Percentiles rank a stretch among this genome's conserved stretches.
Conservation (phyloP, 2,113 vertebrate species). For the Solea senegalensis region DNA sequence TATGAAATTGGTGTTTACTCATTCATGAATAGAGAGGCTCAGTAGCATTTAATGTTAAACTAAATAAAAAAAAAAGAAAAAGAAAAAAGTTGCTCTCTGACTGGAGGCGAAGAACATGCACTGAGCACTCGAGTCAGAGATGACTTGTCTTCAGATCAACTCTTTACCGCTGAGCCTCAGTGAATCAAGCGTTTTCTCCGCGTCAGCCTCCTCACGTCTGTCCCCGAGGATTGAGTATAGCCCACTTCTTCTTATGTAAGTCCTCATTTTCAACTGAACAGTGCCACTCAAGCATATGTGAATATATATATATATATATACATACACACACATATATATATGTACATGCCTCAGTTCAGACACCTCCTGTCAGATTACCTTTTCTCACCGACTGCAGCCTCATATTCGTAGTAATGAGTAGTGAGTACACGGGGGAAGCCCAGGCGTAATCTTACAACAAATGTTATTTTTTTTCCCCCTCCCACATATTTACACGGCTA, state of each 20-base stretch:
- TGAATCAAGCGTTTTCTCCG: slow-evolving; percentile 18
- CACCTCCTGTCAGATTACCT: slow-evolving; percentile 48
- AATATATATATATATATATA: no score
- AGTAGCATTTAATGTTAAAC: slow-evolving; percentile 28
- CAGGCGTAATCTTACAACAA: neutral
- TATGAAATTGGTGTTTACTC: slow-evolving; percentile 44
- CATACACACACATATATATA: no score
- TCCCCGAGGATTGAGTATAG: slow-evolving; percentile 28
- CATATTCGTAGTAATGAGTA: slow-evolving; percentile 14
- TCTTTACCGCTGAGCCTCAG: neutral
- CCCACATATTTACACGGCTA: neutral
- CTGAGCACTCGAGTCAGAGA: slow-evolving; percentile 12
- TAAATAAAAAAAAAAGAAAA: slow-evolving; percentile 14
- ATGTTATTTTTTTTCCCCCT: neutral
- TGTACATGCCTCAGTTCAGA: slow-evolving; percentile 43
- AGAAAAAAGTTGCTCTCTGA: neutral
- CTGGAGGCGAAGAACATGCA: slow-evolving; percentile 1
- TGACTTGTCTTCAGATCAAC: neutral
- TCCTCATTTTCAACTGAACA: slow-evolving; percentile 7
- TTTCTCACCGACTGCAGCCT: slow-evolving; percentile 31
- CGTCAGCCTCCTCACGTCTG: slow-evolving; percentile 15
- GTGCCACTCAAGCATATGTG: neutral
- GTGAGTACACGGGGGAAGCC: neutral
- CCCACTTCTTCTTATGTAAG: slow-evolving; percentile 29
- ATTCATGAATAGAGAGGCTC: slow-evolving; percentile 50